Evolutionary conservation across 1,140 invertebrate species (phyloP).

Genomic region (Nephila pilipes): DNA sequence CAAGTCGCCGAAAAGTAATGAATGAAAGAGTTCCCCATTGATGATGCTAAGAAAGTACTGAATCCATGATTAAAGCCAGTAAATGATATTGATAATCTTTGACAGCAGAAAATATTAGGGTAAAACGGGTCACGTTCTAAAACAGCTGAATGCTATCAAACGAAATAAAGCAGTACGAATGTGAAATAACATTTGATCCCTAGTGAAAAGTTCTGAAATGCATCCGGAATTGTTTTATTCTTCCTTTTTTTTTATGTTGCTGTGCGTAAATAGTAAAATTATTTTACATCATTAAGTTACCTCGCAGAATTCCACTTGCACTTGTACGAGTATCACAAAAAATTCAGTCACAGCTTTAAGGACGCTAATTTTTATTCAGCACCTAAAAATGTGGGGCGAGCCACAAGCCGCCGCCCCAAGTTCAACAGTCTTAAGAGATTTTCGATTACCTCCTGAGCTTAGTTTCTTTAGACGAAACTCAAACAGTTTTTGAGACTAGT

Average conservation of each 20-base stretch:
- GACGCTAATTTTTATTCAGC: conserved; percentile 74
- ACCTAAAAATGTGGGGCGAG: conserved; percentile 64
- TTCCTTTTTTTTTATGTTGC: conserved; percentile 19
- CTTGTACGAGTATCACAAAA: conserved; percentile 66
- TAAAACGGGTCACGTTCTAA: background rate
- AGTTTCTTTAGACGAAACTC: conserved; percentile 8
- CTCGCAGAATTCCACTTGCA: conserved; percentile 57
- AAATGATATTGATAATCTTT: conserved; percentile 1
- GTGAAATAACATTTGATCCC: conserved; percentile 66
- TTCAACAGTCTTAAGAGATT: conserved; percentile 52
- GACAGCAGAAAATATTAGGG: conserved; percentile 25
- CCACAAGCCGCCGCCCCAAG: conserved; percentile 21
- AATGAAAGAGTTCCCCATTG: background rate
- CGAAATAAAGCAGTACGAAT: conserved; percentile 25
- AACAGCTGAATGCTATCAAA: conserved; percentile 12
- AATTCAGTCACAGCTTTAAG: conserved; percentile 44
- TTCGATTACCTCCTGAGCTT: conserved; percentile 52
- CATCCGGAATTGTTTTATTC: conserved; percentile 48
- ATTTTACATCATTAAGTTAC: conserved; percentile 49
- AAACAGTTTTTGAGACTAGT: conserved; percentile 42
- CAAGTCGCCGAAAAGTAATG: background rate
- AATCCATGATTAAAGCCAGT: conserved; percentile 3
- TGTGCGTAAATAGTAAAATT: conserved; percentile 65
- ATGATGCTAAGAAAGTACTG: background rate
- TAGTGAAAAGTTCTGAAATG: conserved; percentile 62